These are phyloP conservation scores for Pseudanteris insignis DNA, from an alignment of 2,888 invertebrate genomes.

Conservation along the genomic window DNA sequence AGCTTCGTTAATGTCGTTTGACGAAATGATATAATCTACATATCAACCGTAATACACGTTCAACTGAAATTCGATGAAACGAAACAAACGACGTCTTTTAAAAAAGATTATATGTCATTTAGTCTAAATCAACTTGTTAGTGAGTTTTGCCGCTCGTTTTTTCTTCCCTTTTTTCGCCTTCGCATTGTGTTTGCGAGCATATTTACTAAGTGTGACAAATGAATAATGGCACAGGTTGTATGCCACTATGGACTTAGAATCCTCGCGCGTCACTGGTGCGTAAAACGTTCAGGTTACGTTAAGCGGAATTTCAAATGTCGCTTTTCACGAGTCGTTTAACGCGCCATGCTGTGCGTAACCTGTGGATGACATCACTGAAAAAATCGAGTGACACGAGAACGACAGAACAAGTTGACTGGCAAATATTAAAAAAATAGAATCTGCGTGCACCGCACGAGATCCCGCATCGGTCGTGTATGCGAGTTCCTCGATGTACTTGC, in stretches of 20 bases:
- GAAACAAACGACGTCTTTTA: not conserved
- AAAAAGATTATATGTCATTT: conserved; percentile 25
- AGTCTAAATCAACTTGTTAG: conserved; percentile 32
- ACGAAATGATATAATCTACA: too few species aligned
- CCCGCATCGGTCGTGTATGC: conserved; percentile 8
- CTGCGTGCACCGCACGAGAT: conserved; percentile 23
- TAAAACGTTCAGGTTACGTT: conserved; percentile 41
- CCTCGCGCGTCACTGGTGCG: conserved; percentile 33
- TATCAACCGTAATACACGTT: too few species aligned
- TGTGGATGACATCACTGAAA: conserved; percentile 42
- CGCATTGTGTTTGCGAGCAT: conserved; percentile 35
- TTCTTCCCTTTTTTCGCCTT: conserved; percentile 17
- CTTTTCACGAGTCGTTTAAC: conserved; percentile 45
- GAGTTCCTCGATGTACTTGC: conserved; percentile 6
- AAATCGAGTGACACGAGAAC: conserved; percentile 44
- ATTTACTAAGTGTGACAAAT: conserved; percentile 39
- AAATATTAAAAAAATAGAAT: conserved; percentile 34
- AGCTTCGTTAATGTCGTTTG: too few species aligned
- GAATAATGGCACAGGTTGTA: conserved; percentile 43
- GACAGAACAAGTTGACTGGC: conserved; percentile 33
- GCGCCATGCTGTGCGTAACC: conserved; percentile 36
- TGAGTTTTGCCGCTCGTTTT: conserved; percentile 27
- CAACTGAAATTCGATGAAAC: conserved; percentile 10
- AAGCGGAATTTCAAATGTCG: conserved; percentile 42
- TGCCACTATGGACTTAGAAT: conserved; percentile 38